Evolutionary conservation across 2,888 invertebrate species (phyloP).

Genomic region (Cantharis flavilabris): DNA sequence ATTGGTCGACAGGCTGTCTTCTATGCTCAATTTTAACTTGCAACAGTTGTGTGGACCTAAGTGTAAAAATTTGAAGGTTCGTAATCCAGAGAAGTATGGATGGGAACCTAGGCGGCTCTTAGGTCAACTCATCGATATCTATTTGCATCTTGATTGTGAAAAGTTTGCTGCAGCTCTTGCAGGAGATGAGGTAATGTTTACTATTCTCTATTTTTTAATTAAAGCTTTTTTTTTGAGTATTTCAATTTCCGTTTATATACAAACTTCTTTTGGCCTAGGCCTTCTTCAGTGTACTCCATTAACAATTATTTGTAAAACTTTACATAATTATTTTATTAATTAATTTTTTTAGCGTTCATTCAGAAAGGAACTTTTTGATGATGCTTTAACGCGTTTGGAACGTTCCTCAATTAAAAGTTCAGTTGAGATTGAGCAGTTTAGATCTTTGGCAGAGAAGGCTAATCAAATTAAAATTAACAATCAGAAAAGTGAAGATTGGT

Average conservation of each 20-base stretch:
- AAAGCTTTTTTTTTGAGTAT: too few species aligned
- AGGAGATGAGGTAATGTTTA: conserved; percentile 82
- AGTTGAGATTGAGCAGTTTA: conserved; percentile 85
- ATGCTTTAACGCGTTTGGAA: conserved; percentile 83
- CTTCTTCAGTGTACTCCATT: too few species aligned
- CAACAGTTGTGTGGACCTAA: conserved; percentile 96
- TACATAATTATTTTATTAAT: too few species aligned
- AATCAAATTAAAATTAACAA: conserved; percentile 80
- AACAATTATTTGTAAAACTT: too few species aligned
- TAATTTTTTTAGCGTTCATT: conserved; percentile 78
- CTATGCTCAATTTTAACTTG: conserved; percentile 98
- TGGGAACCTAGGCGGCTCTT: conserved; percentile 95
- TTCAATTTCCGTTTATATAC: too few species aligned
- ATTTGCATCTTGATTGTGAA: conserved; percentile 92
- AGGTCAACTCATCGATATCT: conserved; percentile 93
- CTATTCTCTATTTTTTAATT: too few species aligned
- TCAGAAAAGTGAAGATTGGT: conserved; percentile 87
- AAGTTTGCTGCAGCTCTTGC: conserved; percentile 91
- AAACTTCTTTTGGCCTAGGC: too few species aligned
- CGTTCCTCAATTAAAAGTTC: conserved; percentile 83
- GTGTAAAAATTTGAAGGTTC: conserved; percentile 91
- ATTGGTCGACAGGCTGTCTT: conserved; percentile 89
- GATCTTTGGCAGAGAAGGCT: conserved; percentile 75
- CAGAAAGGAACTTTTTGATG: conserved; percentile 88
- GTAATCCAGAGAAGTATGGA: conserved; percentile 91